Conservation (phyloP, 2,888 invertebrate species). For the Drosophila diplacantha region DNA sequence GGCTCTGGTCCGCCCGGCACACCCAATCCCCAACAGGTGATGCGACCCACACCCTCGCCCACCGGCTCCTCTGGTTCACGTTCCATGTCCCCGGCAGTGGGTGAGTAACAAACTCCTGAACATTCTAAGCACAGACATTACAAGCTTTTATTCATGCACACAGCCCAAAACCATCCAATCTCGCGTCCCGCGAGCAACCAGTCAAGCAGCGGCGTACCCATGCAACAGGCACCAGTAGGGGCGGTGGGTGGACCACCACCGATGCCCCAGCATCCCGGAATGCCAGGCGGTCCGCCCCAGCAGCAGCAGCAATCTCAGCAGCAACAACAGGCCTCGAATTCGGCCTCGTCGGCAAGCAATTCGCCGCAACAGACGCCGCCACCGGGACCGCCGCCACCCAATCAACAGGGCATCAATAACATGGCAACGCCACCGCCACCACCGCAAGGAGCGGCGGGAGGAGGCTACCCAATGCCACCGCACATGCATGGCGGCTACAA, state of each 20-base stretch:
- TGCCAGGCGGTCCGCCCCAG: constrained; percentile 66
- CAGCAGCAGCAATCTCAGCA: constrained; percentile 76
- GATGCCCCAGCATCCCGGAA: constrained; percentile 68
- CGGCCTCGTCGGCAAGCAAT: constrained; percentile 74
- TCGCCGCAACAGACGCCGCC: constrained; percentile 76
- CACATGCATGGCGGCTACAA: constrained; percentile 81
- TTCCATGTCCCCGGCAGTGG: constrained; percentile 98
- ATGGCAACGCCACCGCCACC: constrained; percentile 76
- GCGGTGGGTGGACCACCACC: constrained; percentile 65
- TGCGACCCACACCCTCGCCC: constrained; percentile 95
- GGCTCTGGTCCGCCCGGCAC: constrained; percentile 81
- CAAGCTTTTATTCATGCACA: background rate
- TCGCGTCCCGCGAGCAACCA: constrained; percentile 94
- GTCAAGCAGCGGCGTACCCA: constrained; percentile 79
- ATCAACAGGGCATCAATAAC: constrained; percentile 74
- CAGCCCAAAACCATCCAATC: constrained; percentile 93
- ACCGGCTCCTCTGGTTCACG: constrained; percentile 95
- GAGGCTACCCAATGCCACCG: constrained; percentile 75
- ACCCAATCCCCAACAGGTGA: constrained; percentile 86
- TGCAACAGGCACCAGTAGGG: constrained; percentile 71
- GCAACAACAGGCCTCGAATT: constrained; percentile 71
- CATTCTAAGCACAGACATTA: background rate
- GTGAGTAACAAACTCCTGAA: constrained; percentile 80
- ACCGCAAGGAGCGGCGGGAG: constrained; percentile 65
- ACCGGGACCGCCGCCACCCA: constrained; percentile 66